A percentile compares a stretch with the other conserved stretches of the same genome.
phyloP scores from a whole-genome alignment of 2,113 vertebrate genomes.

The Semnornis frantzii region DNA sequence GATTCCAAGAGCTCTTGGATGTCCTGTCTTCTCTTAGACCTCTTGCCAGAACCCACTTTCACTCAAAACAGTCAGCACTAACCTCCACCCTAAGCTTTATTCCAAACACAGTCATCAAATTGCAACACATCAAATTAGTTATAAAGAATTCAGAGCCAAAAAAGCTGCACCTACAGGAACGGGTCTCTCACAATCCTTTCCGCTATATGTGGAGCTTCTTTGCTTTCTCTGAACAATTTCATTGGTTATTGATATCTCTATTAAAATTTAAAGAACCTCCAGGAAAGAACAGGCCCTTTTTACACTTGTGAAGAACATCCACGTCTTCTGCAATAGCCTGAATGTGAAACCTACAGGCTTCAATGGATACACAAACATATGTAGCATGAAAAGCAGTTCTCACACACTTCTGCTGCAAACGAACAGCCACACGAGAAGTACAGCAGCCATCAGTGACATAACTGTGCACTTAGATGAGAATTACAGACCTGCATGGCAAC shows the following conservation, averaged over 20 bases:
- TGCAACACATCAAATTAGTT: neutral
- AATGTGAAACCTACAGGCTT: neutral
- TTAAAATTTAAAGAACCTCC: neutral
- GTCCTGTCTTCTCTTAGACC: neutral
- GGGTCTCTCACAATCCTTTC: neutral
- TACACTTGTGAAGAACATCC: neutral
- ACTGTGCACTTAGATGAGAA: neutral
- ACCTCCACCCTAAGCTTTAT: neutral
- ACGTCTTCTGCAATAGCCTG: neutral
- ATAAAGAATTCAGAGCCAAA: neutral
- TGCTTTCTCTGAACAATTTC: neutral
- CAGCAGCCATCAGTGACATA: neutral
- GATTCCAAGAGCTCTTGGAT: conserved; percentile 13
- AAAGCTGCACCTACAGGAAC: neutral
- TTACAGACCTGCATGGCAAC: neutral
- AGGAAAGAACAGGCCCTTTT: neutral
- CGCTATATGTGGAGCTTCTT: neutral
- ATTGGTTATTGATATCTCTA: neutral
- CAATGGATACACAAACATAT: neutral
- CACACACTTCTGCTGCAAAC: neutral
- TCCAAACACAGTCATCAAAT: conserved; percentile 19
- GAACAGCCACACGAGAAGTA: neutral
- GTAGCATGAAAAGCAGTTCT: neutral
- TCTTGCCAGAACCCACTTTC: neutral
- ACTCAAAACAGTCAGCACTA: neutral